Evolutionary conservation across 2,888 invertebrate genomes (phyloP), one percentile per base, ranked within the genome.

Genomic region (Chymomyza amoena): DNA sequence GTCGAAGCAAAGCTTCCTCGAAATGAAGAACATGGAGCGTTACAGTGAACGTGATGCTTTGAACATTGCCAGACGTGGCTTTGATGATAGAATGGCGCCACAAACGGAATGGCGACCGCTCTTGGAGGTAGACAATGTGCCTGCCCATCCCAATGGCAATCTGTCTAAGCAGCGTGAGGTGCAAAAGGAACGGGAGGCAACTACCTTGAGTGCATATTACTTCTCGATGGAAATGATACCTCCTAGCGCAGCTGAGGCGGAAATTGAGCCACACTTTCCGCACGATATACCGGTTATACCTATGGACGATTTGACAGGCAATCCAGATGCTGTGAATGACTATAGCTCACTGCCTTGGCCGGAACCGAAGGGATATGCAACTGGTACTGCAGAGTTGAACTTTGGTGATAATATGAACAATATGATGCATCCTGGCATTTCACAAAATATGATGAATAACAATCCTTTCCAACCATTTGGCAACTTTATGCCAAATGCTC

Each of bases 21-120:
- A 98, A 87, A 96, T 97, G 96, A 97, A 97, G 90, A 95, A 96
- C 90, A 94, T 97, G 93, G 99, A 99, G 90, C 95, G 96, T 87
- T 94, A 94, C 72, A 93, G 95, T 83, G 99, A 99, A 92, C 94
- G 96, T 66, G 96, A 96, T 89, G 95, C 96, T n/a, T 93, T 97
- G 89, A 94, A 95, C 83, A 94, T 95, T 91, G 94, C 94, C 15
- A 93, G 97, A 69, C 96, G 97, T 91, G 91, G 96, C 62, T 94
- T 94, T 89, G 96, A 96, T 88, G 96, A 96, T 90, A 92, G 94
- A 25, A 97, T 97, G 97, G 95, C 95, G 89, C 96, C 96, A 84
- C 95, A 94, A 90, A 96, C 95, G 9, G 92, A 92, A 80, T 98
- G 98, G 98, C 84, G 94, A 77, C 91, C 94, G 15, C 93, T 96